Base-by-base conservation (phyloP, 1,140 invertebrate genomes). In the Drosophila truncata region DNA sequence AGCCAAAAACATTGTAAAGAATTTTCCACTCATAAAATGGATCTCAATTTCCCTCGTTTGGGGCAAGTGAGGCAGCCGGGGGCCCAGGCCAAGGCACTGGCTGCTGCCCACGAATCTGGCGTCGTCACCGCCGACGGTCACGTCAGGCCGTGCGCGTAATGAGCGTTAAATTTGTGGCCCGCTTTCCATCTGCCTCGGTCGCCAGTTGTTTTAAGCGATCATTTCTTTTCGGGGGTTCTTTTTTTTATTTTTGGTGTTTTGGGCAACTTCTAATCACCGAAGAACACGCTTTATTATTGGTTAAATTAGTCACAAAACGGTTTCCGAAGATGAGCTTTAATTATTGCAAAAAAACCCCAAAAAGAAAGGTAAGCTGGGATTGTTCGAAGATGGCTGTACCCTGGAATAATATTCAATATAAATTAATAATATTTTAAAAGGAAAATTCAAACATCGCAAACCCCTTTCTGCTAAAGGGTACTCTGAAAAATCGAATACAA, bases 251-350 rank as follows among this genome's bases (percentile, higher is more conserved):
- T 13, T 29, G 57, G 27, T 50, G n/a, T 83, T 87, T 87, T 87
- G 77, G 85, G 80, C 78, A 87, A 80, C 85, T 87, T 90, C 84
- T 87, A 87, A 87, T 87, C 80, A 70, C 69, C 69, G 27, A 5
- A 61, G 80, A 90, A 81, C 84, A 87, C 84, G 84, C 84, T 87
- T 88, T 55, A 59, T 72, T 86, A 88, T 87, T 84, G 80, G 64
- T 81, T 74, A 87, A 87, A 87, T 88, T 87, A 90, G 84, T 88
- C 85, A 87, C 85, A 87, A 87, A 87, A 90, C 84, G 85, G 85
- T 87, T 88, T 67, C 44, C 80, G 39, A 87, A 88, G 76, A 80
- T 72, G 73, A 86, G 64, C 84, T 74, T 88, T 87, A 87, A 87
- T 87, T 88, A 80, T 88, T 80, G 83, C 72, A 60, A 86, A 86